These are phyloP conservation scores for Linyphia triangularis DNA, from an alignment of 2,888 invertebrate species.

Conservation along the genomic window DNA sequence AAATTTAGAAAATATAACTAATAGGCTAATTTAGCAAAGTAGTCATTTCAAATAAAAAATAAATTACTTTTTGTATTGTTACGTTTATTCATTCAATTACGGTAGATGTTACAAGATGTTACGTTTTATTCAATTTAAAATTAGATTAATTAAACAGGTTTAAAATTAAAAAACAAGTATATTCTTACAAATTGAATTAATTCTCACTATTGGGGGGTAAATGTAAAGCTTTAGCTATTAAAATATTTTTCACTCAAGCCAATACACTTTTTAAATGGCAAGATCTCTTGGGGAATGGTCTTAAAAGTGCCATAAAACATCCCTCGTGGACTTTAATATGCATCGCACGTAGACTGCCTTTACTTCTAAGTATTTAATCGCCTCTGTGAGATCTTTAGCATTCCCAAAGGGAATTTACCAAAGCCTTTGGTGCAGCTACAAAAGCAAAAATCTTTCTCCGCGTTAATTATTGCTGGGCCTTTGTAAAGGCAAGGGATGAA, in stretches of 20 bases:
- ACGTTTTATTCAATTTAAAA: too few species aligned
- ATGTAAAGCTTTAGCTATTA: background rate
- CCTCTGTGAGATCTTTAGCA: constrained; percentile 41
- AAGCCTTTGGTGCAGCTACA: background rate
- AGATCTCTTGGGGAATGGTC: background rate
- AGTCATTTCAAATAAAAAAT: too few species aligned
- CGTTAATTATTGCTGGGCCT: constrained; percentile 54
- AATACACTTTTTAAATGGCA: constrained; percentile 28
- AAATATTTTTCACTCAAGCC: background rate
- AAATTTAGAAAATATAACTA: too few species aligned
- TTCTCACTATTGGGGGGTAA: too few species aligned
- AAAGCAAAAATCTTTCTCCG: constrained; percentile 32
- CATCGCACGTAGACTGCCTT: constrained; percentile 16
- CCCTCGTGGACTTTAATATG: constrained; percentile 19
- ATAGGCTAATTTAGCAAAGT: too few species aligned
- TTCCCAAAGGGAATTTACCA: constrained; percentile 14
- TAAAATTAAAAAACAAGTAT: too few species aligned
- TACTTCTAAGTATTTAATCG: constrained; percentile 54
- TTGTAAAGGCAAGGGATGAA: constrained; percentile 31
- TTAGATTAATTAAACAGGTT: too few species aligned
- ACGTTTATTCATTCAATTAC: too few species aligned
- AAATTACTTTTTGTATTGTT: too few species aligned
- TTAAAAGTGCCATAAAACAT: constrained; percentile 52
- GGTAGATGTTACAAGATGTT: too few species aligned
- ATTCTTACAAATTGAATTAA: too few species aligned